Conservation (phyloP, 1,140 invertebrate genomes). For the Melitaea cinxia region DNA sequence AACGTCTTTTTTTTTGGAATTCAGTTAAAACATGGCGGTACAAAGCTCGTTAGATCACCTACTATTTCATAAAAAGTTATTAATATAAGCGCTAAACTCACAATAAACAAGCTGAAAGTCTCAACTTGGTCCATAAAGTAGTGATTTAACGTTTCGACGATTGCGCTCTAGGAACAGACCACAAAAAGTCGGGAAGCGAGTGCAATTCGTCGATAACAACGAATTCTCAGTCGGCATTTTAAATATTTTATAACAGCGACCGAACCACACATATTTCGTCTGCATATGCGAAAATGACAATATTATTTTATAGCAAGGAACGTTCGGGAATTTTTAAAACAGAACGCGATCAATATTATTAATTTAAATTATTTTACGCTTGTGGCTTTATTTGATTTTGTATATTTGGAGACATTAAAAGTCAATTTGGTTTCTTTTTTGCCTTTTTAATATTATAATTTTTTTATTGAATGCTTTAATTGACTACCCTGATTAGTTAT, state of each 20-base stretch:
- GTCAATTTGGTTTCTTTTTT: no score
- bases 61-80: no score
- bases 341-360: background rate
- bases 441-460: no score
- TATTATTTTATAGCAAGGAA: conserved; percentile 6
- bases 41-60: no score
- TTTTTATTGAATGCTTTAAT: no score
- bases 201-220: conserved; percentile 43
- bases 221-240: conserved; percentile 34
- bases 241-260: conserved; percentile 30
- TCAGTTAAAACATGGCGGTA: no score
- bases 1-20: no score
- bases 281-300: conserved; percentile 13
- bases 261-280: conserved; percentile 25
- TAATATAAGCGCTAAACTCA: background rate
- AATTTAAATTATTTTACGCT: background rate
- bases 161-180: conserved; percentile 20
- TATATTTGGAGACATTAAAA: no score
- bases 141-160: conserved; percentile 22
- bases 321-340: background rate
- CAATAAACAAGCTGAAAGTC: conserved; percentile 8
- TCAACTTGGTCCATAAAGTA: conserved; percentile 17
- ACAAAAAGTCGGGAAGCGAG: conserved; percentile 25
- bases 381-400: background rate
- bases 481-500: no score